Percentiles rank a stretch among this genome's conserved stretches.
Evolutionary conservation across 2,888 invertebrate genomes (phyloP).

Genomic region (Gymnocheta viridis): DNA sequence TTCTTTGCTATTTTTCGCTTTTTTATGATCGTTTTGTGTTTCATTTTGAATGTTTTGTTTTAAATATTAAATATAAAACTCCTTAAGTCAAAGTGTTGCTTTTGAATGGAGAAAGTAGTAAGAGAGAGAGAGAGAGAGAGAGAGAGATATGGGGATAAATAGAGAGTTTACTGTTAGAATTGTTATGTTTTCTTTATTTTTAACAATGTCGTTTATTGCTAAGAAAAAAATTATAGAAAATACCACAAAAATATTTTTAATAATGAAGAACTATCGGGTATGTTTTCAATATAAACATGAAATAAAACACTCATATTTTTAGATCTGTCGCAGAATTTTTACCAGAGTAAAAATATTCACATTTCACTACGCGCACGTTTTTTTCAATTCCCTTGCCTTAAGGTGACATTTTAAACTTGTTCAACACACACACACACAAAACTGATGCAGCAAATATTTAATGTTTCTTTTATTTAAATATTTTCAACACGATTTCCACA

Average conservation of each 20-base stretch:
- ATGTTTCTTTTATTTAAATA: no score
- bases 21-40: constrained; percentile 66
- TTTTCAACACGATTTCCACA: no score
- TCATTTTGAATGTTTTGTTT: constrained; percentile 41
- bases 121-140: constrained; percentile 5
- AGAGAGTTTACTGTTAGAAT: constrained; percentile 44
- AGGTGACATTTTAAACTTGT: no score
- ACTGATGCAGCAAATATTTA: no score
- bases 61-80: constrained; percentile 38
- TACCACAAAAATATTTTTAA: constrained; percentile 11
- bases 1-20: constrained; percentile 68
- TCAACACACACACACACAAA: no score
- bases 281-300: background rate
- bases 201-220: constrained; percentile 40
- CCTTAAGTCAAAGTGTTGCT: constrained; percentile 16
- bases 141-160: no score
- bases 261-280: constrained; percentile 34
- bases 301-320: background rate
- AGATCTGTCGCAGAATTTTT: no score
- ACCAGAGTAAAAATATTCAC: no score
- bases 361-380: no score
- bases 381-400: no score
- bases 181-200: constrained; percentile 5
- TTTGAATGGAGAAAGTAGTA: constrained; percentile 20
- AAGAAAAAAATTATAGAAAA: constrained; percentile 17